Evolutionary conservation across 2,797 vertebrate genomes (phyloP).

Genomic region (Pelochelys cantorii): DNA sequence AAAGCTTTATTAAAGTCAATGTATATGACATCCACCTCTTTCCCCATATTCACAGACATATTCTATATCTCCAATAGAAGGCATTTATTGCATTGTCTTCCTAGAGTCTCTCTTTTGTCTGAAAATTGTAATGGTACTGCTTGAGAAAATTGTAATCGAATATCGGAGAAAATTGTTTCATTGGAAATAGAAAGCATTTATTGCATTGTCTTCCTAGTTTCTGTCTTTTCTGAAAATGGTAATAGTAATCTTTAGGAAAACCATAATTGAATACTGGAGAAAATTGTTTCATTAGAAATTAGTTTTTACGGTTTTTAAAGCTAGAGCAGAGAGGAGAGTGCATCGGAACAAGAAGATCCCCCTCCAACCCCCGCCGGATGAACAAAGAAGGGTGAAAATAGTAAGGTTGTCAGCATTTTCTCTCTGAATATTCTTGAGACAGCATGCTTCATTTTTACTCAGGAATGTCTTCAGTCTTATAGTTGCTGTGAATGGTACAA

Average conservation of each 20-base stretch:
- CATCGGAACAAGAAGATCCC: not conserved
- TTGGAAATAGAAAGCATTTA: not conserved
- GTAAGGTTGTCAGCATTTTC: not conserved
- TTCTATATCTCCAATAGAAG: too few species aligned
- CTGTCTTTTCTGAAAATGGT: not conserved
- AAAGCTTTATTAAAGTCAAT: too few species aligned
- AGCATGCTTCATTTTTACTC: not conserved
- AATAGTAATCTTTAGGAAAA: not conserved
- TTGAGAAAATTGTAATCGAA: not conserved
- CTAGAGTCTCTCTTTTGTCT: not conserved
- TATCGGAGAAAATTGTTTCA: not conserved
- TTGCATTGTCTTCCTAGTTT: conserved; percentile 13
- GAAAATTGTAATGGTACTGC: not conserved
- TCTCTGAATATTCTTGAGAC: not conserved
- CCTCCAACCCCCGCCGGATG: too few species aligned
- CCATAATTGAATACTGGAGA: not conserved
- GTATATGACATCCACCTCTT: too few species aligned
- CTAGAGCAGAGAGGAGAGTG: not conserved
- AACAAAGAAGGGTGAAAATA: conserved; percentile 10
- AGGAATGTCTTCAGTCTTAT: not conserved
- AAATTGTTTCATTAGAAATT: conserved; percentile 3
- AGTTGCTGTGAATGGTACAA: not conserved
- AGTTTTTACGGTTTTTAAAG: not conserved
- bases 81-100: not conserved
- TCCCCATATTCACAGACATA: too few species aligned